These are phyloP conservation scores for Mallotus villosus DNA, from an alignment of 2,797 vertebrate species.

Conservation along the genomic window DNA sequence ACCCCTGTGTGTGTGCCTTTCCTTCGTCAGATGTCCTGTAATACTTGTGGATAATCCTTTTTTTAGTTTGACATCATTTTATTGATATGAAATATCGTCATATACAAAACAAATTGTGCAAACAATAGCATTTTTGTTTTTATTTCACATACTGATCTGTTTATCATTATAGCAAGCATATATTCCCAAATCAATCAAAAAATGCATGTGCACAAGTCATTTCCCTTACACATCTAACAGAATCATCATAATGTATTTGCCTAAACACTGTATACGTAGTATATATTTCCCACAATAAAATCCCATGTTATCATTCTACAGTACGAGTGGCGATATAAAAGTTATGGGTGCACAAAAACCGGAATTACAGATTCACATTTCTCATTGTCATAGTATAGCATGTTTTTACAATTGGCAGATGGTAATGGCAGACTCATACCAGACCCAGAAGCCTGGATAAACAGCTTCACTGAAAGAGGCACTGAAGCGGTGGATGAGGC, in stretches of 20 bases:
- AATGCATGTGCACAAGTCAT: not conserved
- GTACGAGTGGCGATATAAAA: not conserved
- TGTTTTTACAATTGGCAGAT: slow-evolving; percentile 63
- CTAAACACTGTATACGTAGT: not conserved
- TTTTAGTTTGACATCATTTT: not conserved
- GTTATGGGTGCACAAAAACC: not conserved
- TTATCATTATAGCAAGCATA: too few species aligned
- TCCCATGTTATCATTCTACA: not conserved
- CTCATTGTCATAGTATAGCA: slow-evolving; percentile 21
- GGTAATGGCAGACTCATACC: slow-evolving; percentile 78
- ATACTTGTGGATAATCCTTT: not conserved
- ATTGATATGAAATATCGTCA: not conserved
- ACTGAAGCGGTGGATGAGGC: slow-evolving; percentile 81
- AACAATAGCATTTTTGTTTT: too few species aligned
- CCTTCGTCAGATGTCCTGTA: too few species aligned
- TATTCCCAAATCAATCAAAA: not conserved
- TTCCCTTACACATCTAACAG: not conserved
- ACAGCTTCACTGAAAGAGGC: slow-evolving; percentile 75
- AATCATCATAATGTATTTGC: not conserved
- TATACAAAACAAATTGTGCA: too few species aligned
- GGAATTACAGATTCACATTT: slow-evolving; percentile 21
- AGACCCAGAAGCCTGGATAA: slow-evolving; percentile 83
- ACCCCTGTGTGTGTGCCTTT: not conserved
- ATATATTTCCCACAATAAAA: not conserved
- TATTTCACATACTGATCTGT: too few species aligned